Evolutionary conservation across 2,797 vertebrate genomes (phyloP), one percentile per base, ranked within the genome.

Genomic region (Scomberomorus guttatus): DNA sequence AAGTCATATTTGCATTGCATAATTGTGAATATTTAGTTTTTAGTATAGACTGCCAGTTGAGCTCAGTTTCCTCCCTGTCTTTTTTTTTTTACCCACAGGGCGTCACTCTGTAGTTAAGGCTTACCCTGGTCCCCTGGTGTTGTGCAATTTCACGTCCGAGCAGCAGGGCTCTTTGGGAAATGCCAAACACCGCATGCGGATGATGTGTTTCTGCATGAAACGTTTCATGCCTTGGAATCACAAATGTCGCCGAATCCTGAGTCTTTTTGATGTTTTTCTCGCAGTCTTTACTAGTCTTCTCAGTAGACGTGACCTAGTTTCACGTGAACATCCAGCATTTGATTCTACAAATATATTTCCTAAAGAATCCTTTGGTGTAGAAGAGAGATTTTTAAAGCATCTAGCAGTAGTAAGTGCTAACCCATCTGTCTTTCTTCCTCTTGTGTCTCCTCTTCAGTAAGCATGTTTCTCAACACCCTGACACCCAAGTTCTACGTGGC

Each of bases 381-480:
- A 59, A 3, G 25, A 5, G 25, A 64, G 2, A 4, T 44, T 62
- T 48, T 2, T 59, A 18, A 50, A 3, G 12, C 61, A 9, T 73
- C 29, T 50, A 50, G 17, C 74, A 1, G 44, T 7, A 24, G 7
- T 6, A 0, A 55, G 20, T 22, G 34, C 69, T 80, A 75, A 87
- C 58, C 20, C 11, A 27, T 18, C 46, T 25, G 14, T 86, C 85
- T 83, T 10, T 68, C 69, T 73, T 61, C 17, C 77, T 27, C 71
- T 24, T 77, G 4, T 89, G 52, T 90, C 51, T 87, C 75, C n/a
- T 80, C 75, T 44, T 5, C 93, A 99, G 98, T 99, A 95, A 99
- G 98, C 94, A 99, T 99, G 98, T 99, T 99, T 96, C 96, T 99
- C 95, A 99, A 99, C 95, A 99, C 98, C 9, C 93, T 99, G 93